Evolutionary conservation across 1,140 invertebrate genomes (phyloP).

Genomic region (Chrysomallon squamiferum): DNA sequence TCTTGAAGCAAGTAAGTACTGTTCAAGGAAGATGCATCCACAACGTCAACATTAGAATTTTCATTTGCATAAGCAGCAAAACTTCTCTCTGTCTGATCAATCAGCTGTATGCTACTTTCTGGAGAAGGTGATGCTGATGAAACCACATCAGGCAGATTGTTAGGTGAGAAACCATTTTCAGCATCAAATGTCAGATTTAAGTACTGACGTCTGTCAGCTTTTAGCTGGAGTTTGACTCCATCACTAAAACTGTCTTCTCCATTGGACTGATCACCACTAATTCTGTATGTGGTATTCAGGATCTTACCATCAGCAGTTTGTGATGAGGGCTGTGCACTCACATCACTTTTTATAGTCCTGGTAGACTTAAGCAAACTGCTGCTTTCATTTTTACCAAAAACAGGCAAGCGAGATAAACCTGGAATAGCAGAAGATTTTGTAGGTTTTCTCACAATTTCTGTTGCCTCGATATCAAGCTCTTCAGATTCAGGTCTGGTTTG

Average conservation of each 20-base stretch:
- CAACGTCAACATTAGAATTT: conserved; percentile 27
- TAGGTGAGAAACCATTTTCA: conserved; percentile 17
- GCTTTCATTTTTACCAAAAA: too few relatives aligned
- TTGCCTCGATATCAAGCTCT: too few relatives aligned
- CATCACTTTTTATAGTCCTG: too few relatives aligned
- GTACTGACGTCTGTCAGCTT: conserved; percentile 40
- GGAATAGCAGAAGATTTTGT: too few relatives aligned
- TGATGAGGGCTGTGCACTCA: too few relatives aligned
- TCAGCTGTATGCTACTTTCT: background rate
- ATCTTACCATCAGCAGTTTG: background rate
- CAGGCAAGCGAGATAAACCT: too few relatives aligned
- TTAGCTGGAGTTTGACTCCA: conserved; percentile 27
- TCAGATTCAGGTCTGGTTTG: too few relatives aligned
- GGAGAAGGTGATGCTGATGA: conserved; percentile 18
- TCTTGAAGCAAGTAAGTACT: conserved; percentile 20
- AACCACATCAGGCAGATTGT: conserved; percentile 22
- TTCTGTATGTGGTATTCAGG: too few relatives aligned
- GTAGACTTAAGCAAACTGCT: too few relatives aligned
- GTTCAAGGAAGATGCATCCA: conserved; percentile 21
- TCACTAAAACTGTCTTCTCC: conserved; percentile 5
- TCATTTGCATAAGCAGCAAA: conserved; percentile 6
- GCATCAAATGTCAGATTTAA: conserved; percentile 51
- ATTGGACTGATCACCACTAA: conserved; percentile 6
- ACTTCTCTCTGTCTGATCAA: background rate
- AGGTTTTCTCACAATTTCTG: too few relatives aligned